These are phyloP conservation scores for Leptobrachium leishanense DNA, from an alignment of 2,113 vertebrate genomes.

Conservation along the genomic window DNA sequence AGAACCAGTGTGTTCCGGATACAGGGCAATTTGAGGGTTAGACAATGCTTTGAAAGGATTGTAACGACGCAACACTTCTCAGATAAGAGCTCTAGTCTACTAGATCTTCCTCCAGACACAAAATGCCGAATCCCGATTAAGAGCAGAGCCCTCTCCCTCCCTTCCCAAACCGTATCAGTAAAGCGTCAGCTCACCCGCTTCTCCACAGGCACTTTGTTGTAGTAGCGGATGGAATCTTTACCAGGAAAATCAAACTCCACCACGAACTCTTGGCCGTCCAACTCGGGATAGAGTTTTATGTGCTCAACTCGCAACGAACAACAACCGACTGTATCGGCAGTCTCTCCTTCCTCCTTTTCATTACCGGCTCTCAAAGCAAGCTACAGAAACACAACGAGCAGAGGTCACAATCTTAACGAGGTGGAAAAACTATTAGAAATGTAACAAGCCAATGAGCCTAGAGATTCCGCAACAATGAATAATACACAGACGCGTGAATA, in stretches of 20 bases:
- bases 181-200: constrained; percentile 75
- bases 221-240: constrained; percentile 97
- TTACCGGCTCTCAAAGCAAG: constrained; percentile 94
- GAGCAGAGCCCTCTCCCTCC: too few relatives aligned
- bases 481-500: too few relatives aligned
- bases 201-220: constrained; percentile 96
- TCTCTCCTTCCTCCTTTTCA: constrained; percentile 96
- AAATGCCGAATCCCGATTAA: too few relatives aligned
- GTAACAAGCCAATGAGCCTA: too few relatives aligned
- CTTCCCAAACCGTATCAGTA: too few relatives aligned
- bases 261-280: constrained; percentile 92
- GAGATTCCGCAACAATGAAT: too few relatives aligned
- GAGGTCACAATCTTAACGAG: neutral
- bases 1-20: neutral
- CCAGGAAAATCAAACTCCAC: constrained; percentile 96
- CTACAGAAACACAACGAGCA: constrained; percentile 60
- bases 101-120: too few relatives aligned
- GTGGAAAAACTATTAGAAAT: neutral
- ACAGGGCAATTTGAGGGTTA: neutral
- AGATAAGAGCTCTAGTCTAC: too few relatives aligned
- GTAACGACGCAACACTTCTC: too few relatives aligned
- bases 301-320: constrained; percentile 94
- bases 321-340: constrained; percentile 93
- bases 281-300: constrained; percentile 84
- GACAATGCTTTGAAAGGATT: too few relatives aligned